Percentiles rank a stretch among this genome's conserved stretches.
These are phyloP conservation scores for Phacellophora camtschatica DNA, from an alignment of 30 jellyfish, hydroid and myxozoan genomes.

Conservation along the genomic window DNA sequence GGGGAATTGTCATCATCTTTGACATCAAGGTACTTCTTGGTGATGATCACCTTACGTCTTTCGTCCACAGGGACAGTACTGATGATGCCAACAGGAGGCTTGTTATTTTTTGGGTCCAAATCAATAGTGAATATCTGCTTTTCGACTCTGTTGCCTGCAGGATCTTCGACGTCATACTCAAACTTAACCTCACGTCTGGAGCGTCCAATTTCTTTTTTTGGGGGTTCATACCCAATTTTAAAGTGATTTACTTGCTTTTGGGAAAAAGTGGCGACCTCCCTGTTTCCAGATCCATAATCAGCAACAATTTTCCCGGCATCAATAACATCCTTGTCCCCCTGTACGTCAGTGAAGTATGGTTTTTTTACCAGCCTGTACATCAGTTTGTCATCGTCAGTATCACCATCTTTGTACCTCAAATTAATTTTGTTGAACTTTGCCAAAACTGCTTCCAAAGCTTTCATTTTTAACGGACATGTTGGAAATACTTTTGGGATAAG, in stretches of 20 bases:
- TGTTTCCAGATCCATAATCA: constrained; percentile 4
- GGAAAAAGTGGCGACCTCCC: constrained; percentile 47
- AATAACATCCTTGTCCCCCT: constrained; percentile 1
- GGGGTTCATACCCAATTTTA: constrained; percentile 85
- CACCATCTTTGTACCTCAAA: constrained; percentile 78
- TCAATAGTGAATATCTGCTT: constrained; percentile 64
- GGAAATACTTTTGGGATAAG: constrained; percentile 77
- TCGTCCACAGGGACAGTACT: constrained; percentile 75
- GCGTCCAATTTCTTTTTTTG: constrained; percentile 68
- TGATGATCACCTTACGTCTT: constrained; percentile 50
- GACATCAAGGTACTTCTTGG: constrained; percentile 55
- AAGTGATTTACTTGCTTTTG: constrained; percentile 87
- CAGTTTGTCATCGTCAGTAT: constrained; percentile 73
- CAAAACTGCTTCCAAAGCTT: constrained; percentile 46
- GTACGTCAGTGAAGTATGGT: constrained; percentile 62
- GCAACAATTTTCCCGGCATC: constrained; percentile 76
- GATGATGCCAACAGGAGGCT: constrained; percentile 75
- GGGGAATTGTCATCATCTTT: constrained; percentile 77
- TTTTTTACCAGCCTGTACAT: constrained; percentile 37
- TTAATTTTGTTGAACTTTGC: constrained; percentile 63
- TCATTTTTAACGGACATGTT: constrained; percentile 81
- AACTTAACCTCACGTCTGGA: constrained; percentile 61
- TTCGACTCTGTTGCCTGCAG: constrained; percentile 70
- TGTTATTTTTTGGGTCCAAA: constrained; percentile 78
- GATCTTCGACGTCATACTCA: constrained; percentile 74